Percentiles rank a stretch among this genome's conserved stretches.
phyloP scores from a whole-genome alignment of 2,888 invertebrate genomes.

The Latrodectus hesperus region DNA sequence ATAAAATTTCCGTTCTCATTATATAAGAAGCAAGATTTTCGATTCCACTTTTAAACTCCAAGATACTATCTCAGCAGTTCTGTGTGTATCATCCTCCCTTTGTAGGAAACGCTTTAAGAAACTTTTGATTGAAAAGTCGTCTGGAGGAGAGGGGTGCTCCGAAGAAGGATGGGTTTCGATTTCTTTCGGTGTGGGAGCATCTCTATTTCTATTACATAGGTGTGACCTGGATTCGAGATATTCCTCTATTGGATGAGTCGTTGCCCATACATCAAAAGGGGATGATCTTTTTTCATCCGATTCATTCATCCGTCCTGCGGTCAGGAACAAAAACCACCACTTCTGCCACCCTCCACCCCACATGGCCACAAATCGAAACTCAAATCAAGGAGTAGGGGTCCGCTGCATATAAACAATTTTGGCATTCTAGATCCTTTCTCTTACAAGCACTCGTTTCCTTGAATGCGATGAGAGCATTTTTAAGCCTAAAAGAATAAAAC shows the following conservation, averaged over 20 bases:
- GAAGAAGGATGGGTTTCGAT: slow-evolving; percentile 21
- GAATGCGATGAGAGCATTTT: not conserved
- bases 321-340: slow-evolving; percentile 52
- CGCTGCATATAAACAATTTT: slow-evolving; percentile 1
- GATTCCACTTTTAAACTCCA: too few relatives aligned
- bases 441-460: not conserved
- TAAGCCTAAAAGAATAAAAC: not conserved
- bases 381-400: slow-evolving; percentile 35
- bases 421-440: not conserved
- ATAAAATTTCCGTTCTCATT: too few relatives aligned
- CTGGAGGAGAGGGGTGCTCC: not conserved
- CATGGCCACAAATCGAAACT: slow-evolving; percentile 57
- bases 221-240: slow-evolving; percentile 62
- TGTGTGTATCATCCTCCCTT: not conserved
- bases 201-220: slow-evolving; percentile 60
- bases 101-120: not conserved
- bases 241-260: slow-evolving; percentile 61
- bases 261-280: slow-evolving; percentile 59
- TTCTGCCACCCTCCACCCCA: slow-evolving; percentile 8
- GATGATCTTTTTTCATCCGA: slow-evolving; percentile 57
- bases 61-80: too few relatives aligned
- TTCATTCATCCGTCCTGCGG: slow-evolving; percentile 54
- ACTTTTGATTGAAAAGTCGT: slow-evolving; percentile 3
- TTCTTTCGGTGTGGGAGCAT: slow-evolving; percentile 16
- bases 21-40: too few relatives aligned